Evolutionary conservation across 2,797 vertebrate genomes (phyloP).

Genomic region (Myotis findleyi): DNA sequence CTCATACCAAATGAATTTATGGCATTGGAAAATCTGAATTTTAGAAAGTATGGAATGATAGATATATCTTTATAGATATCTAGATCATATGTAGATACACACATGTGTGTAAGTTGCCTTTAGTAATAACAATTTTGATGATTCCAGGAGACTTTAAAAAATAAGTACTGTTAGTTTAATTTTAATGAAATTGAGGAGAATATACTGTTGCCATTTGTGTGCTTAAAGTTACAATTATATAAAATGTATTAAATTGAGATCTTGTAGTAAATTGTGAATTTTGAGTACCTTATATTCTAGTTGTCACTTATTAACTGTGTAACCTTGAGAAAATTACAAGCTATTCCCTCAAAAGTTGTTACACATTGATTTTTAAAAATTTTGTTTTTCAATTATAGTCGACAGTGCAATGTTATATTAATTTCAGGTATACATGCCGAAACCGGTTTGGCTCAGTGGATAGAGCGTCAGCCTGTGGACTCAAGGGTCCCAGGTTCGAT

Average conservation of each 20-base stretch:
- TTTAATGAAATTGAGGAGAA: neutral
- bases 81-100: neutral
- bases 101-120: neutral
- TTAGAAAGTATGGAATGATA: neutral
- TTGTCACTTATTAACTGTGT: neutral
- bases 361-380: neutral
- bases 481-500: too few relatives aligned
- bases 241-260: neutral
- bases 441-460: too few relatives aligned
- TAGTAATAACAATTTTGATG: neutral
- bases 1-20: constrained; percentile 14
- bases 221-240: constrained; percentile 20
- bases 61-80: neutral
- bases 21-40: constrained; percentile 29
- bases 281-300: neutral
- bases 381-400: neutral
- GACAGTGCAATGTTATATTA: neutral
- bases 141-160: neutral
- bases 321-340: neutral
- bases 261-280: constrained; percentile 21
- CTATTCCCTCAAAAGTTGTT: neutral
- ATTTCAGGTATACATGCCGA: neutral
- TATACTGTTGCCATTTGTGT: neutral
- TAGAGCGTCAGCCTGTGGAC: too few relatives aligned
- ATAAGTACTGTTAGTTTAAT: neutral